phyloP scores from a whole-genome alignment of 2,888 invertebrate species.

The Leptopterna dolabrata region DNA sequence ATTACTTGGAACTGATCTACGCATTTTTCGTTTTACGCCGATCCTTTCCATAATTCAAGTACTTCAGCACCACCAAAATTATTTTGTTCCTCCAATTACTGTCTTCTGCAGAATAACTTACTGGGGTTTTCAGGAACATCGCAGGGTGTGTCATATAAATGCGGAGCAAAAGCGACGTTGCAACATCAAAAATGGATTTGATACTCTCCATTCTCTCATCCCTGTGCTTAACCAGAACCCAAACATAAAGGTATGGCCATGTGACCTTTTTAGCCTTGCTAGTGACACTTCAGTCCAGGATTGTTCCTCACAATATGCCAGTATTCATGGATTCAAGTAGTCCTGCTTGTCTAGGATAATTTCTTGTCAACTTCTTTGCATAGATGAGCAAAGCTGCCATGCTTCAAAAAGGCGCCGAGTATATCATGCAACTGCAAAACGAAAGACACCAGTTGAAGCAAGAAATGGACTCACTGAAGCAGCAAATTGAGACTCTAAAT shows the following conservation, averaged over 20 bases:
- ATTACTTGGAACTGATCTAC: no score
- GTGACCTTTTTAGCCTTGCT: neutral
- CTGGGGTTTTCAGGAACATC: constrained; percentile 75
- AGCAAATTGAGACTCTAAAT: constrained; percentile 91
- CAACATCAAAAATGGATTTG: constrained; percentile 97
- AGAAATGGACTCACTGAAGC: constrained; percentile 87
- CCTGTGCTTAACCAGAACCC: constrained; percentile 92
- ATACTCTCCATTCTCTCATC: constrained; percentile 90
- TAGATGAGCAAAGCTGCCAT: constrained; percentile 94
- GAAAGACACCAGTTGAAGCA: constrained; percentile 89
- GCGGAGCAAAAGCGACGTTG: constrained; percentile 96
- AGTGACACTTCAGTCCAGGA: no score
- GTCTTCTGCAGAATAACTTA: no score
- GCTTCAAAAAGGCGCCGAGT: constrained; percentile 96
- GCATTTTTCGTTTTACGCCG: no score
- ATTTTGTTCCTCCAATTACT: no score
- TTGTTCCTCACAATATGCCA: no score
- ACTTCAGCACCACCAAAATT: no score
- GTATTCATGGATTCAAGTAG: no score
- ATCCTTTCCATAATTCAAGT: no score
- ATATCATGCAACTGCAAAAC: constrained; percentile 87
- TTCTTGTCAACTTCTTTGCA: constrained; percentile 54
- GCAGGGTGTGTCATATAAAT: constrained; percentile 90
- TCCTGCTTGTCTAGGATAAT: no score
- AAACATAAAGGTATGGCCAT: constrained; percentile 78